Base-by-base conservation (phyloP, 1,140 invertebrate genomes). In the Ceratitis capitata region DNA sequence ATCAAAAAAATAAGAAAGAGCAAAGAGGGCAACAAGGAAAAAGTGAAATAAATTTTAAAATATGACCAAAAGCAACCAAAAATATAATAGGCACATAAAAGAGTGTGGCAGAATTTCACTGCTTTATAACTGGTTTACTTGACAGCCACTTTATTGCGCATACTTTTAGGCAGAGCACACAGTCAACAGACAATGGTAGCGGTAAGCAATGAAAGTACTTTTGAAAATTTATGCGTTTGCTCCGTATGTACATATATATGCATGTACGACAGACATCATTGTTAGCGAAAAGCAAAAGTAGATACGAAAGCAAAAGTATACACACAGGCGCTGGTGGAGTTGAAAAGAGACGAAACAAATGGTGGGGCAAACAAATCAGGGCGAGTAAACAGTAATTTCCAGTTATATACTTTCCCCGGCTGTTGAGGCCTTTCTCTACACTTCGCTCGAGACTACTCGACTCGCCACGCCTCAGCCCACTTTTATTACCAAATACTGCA, bases 331-430 rank as follows among this genome's bases (percentile, higher is more conserved):
- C n/a, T 26, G 23, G 32, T 39, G 64, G n/a, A 39, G 39, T 19
- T 12, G n/a, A 35, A n/a, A 19, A n/a, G 35, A n/a, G 39, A n/a
- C n/a, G n/a, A n/a, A n/a, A n/a, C 9, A 78, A 35, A 78, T 23
- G 16, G 39, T 12, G 23, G 64, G 26, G 64, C 69, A 45, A 78
- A 45, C 39, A 45, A 69, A 78, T 78, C 39, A 78, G 45, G 39
- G 19, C 69, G 12, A 78, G 69, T 45, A 78, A 78, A 78, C 39
- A 78, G 42, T 78, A 45, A 78, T 78, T 78, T 78, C 32, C 39
- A 78, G 69, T 45, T 42, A 78, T 26, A n/a, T n/a, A 19, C 6
- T 42, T 9, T 26, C 45, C n/a, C n/a, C n/a, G n/a, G n/a, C n/a
- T n/a, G n/a, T n/a, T n/a, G n/a, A n/a, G n/a, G n/a, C n/a, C n/a